A percentile compares a stretch with the other conserved stretches of the same genome.
Evolutionary conservation across 2,888 invertebrate genomes (phyloP).

Genomic region (Odontomyia ornata): DNA sequence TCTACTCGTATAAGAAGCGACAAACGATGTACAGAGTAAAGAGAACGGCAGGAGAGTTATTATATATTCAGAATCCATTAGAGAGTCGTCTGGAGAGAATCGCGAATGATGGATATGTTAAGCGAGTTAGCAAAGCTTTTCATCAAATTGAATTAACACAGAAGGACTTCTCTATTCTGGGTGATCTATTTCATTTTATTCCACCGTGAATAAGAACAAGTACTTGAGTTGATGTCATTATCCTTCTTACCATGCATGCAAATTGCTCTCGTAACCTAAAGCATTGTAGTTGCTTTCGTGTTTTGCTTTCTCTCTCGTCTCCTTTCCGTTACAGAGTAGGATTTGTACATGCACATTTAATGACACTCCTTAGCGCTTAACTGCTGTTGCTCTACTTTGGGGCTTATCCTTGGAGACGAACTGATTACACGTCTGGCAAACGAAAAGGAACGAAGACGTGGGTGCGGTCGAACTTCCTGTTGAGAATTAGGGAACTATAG

Average conservation of each 20-base stretch:
- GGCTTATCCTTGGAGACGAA: neutral
- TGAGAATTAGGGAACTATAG: no score
- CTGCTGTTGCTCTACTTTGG: neutral
- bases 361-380: neutral
- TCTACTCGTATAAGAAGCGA: neutral
- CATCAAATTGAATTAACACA: constrained; percentile 21
- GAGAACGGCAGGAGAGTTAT: neutral
- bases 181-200: no score
- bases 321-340: neutral
- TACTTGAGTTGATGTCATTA: constrained; percentile 5
- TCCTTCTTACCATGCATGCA: neutral
- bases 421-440: neutral
- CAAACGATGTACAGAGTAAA: neutral
- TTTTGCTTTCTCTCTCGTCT: neutral
- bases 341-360: neutral
- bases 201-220: neutral
- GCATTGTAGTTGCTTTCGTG: neutral
- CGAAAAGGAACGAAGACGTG: neutral
- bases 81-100: neutral
- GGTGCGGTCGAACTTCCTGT: neutral
- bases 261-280: constrained; percentile 3
- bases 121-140: neutral
- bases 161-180: neutral
- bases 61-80: neutral
- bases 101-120: neutral